phyloP scores from a whole-genome alignment of 2,888 invertebrate genomes.

The Dasypogon diadema region DNA sequence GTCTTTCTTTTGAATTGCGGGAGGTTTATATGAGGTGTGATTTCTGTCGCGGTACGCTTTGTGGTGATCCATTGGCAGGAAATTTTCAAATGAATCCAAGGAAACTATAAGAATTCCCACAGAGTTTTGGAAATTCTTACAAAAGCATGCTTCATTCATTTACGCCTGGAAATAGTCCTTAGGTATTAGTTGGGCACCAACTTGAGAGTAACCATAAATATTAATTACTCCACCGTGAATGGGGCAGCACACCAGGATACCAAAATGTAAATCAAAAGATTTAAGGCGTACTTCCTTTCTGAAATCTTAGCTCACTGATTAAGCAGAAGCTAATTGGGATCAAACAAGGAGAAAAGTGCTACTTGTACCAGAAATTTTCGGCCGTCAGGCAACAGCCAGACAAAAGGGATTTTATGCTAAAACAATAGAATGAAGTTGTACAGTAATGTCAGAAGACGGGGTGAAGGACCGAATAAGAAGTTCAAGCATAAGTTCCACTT shows the following conservation, averaged over 20 bases:
- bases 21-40: constrained; percentile 39
- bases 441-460: background rate
- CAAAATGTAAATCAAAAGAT: constrained; percentile 20
- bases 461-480: constrained; percentile 8
- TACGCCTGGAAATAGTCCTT: no score
- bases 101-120: background rate
- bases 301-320: background rate
- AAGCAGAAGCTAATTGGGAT: constrained; percentile 30
- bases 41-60: constrained; percentile 24
- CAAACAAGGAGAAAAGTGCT: constrained; percentile 44
- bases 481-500: constrained; percentile 20
- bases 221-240: constrained; percentile 1
- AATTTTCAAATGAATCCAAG: background rate
- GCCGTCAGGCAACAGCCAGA: constrained; percentile 8
- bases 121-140: background rate
- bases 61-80: constrained; percentile 1
- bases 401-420: constrained; percentile 29
- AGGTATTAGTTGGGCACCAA: background rate
- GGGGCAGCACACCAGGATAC: background rate
- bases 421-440: constrained; percentile 14
- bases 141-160: background rate
- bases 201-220: constrained; percentile 3
- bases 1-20: background rate
- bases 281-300: background rate
- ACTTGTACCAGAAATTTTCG: constrained; percentile 17